These are phyloP conservation scores for Momotus momota DNA, from an alignment of 2,797 vertebrate genomes.

Conservation along the genomic window DNA sequence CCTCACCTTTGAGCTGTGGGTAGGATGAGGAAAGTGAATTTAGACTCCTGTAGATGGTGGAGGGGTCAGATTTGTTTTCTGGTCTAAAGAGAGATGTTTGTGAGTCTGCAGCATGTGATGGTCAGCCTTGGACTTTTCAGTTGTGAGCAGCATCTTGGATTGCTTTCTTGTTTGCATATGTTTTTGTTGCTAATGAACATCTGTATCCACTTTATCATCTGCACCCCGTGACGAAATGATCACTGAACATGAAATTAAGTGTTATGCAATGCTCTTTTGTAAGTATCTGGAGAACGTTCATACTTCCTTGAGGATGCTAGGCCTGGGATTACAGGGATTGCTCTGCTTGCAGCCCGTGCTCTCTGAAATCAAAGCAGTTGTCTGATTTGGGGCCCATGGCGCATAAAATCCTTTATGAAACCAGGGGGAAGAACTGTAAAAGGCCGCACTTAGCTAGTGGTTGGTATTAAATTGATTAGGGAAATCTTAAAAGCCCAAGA, in stretches of 20 bases:
- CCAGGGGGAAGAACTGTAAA: background rate
- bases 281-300: constrained; percentile 26
- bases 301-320: background rate
- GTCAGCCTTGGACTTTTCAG: background rate
- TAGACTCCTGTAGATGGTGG: background rate
- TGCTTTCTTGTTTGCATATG: constrained; percentile 3
- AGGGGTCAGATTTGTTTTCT: background rate
- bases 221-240: background rate
- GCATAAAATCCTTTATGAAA: background rate
- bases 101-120: background rate
- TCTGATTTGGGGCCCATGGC: background rate
- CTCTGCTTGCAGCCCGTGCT: background rate
- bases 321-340: background rate
- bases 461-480: background rate
- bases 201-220: constrained; percentile 29
- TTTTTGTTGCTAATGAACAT: constrained; percentile 52
- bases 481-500: background rate
- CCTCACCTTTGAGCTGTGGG: background rate
- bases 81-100: background rate
- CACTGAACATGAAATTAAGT: background rate
- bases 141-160: constrained; percentile 25
- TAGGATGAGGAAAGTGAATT: background rate
- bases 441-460: background rate
- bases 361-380: background rate
- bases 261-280: constrained; percentile 33